Percentiles rank a stretch among this genome's conserved stretches.
phyloP scores from a whole-genome alignment of 1,140 invertebrate genomes.

The Semibalanus balanoides region DNA sequence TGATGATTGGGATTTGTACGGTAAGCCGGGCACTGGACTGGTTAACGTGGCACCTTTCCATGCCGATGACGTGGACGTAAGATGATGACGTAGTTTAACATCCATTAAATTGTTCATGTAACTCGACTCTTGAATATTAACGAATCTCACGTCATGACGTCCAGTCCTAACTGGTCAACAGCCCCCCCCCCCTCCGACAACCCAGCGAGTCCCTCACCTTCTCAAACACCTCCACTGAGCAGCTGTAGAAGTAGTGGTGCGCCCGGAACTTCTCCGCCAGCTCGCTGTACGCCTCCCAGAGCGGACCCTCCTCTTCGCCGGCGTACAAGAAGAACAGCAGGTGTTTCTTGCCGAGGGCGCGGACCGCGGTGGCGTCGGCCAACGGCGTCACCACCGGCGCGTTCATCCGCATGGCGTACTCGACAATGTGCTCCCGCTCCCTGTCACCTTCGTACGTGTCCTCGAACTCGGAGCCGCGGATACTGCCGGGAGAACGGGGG shows the following conservation, averaged over 20 bases:
- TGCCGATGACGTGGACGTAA: no score
- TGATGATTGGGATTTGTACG: no score
- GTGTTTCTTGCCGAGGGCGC: slow-evolving; percentile 56
- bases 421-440: slow-evolving; percentile 76
- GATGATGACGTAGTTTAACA: no score
- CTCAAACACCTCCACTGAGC: not conserved
- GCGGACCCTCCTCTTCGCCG: slow-evolving; percentile 51
- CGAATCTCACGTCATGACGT: no score
- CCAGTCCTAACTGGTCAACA: no score
- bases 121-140: no score
- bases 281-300: slow-evolving; percentile 43
- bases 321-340: slow-evolving; percentile 78
- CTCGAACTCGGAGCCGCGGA: slow-evolving; percentile 19
- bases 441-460: slow-evolving; percentile 79
- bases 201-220: not conserved
- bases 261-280: not conserved
- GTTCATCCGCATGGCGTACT: slow-evolving; percentile 78
- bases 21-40: no score
- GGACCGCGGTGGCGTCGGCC: slow-evolving; percentile 50
- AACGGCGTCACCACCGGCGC: slow-evolving; percentile 71
- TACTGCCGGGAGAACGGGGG: not conserved
- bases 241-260: slow-evolving; percentile 4
- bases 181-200: not conserved
- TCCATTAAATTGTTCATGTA: no score
- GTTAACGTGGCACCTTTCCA: no score